These are phyloP conservation scores for Nesogale talazaci DNA, from an alignment of 2,113 vertebrate species.

Conservation along the genomic window DNA sequence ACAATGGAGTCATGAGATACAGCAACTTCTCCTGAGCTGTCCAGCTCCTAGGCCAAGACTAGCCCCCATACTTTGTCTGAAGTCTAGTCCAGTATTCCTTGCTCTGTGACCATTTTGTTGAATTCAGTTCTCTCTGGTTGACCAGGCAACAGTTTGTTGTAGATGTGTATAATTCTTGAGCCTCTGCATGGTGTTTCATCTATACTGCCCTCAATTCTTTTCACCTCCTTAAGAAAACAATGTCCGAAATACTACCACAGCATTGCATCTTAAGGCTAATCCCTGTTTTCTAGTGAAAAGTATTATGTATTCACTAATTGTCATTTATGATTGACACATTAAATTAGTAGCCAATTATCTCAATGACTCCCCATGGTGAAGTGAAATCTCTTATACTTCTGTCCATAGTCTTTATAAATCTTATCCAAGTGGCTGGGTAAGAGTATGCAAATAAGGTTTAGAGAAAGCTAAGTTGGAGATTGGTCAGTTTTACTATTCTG, in stretches of 20 bases:
- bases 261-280: not conserved
- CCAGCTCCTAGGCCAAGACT: not conserved
- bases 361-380: too few species aligned
- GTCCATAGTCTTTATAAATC: too few species aligned
- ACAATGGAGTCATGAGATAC: not conserved
- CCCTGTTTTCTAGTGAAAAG: not conserved
- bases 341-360: not conserved
- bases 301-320: not conserved
- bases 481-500: too few species aligned
- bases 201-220: constrained; percentile 9
- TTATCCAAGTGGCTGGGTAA: too few species aligned
- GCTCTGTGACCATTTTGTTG: too few species aligned
- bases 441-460: too few species aligned
- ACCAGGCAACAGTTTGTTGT: not conserved
- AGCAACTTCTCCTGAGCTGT: not conserved
- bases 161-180: not conserved
- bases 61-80: too few species aligned
- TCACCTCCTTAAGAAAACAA: not conserved
- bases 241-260: not conserved
- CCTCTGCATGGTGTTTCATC: not conserved
- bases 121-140: not conserved
- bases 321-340: not conserved
- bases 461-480: too few species aligned
- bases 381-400: too few species aligned
- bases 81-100: constrained; percentile 9